Percentiles rank a stretch among this genome's conserved stretches.
phyloP scores from a whole-genome alignment of 2,797 vertebrate genomes.

The Notolepis coatsorum region DNA sequence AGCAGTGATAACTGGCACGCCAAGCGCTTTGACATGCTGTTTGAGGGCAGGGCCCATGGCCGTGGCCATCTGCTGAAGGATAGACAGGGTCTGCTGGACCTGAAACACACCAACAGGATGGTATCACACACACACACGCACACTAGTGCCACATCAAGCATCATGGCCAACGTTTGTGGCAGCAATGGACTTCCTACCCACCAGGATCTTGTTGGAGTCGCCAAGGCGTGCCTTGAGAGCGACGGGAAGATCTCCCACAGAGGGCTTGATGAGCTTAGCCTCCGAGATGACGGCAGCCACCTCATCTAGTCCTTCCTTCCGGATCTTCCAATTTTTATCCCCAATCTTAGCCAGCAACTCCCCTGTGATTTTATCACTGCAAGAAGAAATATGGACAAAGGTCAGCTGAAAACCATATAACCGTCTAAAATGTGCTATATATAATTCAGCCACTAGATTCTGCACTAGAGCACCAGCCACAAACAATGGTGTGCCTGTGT shows the following conservation, averaged over 20 bases:
- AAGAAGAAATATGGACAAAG: neutral
- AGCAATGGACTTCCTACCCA: slow-evolving; percentile 45
- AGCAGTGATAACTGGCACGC: slow-evolving; percentile 87
- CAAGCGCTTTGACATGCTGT: slow-evolving; percentile 87
- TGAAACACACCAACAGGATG: slow-evolving; percentile 50
- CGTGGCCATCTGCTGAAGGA: slow-evolving; percentile 88
- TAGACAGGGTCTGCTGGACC: slow-evolving; percentile 88
- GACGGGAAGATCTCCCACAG: slow-evolving; percentile 87
- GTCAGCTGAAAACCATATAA: neutral
- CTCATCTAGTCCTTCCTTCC: slow-evolving; percentile 92
- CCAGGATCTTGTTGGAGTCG: slow-evolving; percentile 94
- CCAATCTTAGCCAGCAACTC: slow-evolving; percentile 87
- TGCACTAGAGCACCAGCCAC: too few species aligned
- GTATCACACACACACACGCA: neutral
- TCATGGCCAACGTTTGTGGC: neutral
- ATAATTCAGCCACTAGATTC: too few species aligned
- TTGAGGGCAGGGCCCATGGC: slow-evolving; percentile 88
- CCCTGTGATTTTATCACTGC: slow-evolving; percentile 88
- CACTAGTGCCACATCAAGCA: too few species aligned
- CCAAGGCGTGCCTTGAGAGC: slow-evolving; percentile 88
- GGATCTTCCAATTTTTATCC: slow-evolving; percentile 93
- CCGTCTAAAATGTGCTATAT: too few species aligned
- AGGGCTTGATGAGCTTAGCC: slow-evolving; percentile 89
- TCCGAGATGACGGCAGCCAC: slow-evolving; percentile 87
- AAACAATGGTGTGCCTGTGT: too few species aligned